Base-by-base conservation (phyloP, 1,140 invertebrate species). In the Aphaenogaster ashmeadi region DNA sequence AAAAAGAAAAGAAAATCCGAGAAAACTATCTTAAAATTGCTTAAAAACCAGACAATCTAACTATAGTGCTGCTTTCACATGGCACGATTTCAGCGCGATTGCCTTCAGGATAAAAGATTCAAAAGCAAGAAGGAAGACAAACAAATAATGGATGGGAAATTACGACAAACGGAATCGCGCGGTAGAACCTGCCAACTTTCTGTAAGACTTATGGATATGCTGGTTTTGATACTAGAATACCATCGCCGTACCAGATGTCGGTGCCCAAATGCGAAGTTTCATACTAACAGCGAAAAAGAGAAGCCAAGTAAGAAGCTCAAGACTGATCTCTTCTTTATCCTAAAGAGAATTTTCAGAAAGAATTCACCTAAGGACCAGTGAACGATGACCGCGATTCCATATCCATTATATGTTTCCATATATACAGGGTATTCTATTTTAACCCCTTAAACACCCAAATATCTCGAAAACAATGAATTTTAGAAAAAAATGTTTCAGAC, bases 61-160 rank as follows among this genome's bases (percentile, higher is more conserved):
- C 47, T 13, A 13, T 36, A 52, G 21, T 33, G 47, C 52, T 58
- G 36, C 21, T 18, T 72, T 27, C n/a, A 74, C 27, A 27, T 36
- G 38, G 52, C 80, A 52, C 80, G 15, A 83, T 83, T 83, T 74
- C 80, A 83, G 52, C 27, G 52, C 38, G 44, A 83, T 83, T 74
- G 80, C 56, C 56, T 74, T 21, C 15, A 74, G 36, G 67, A 74
- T 83, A 60, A 83, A 83, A 74, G 80, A 83, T 81, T 69, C 44
- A 67, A 56, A 71, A 33, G 66, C 52, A 47, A 58, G 52, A 36
- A 72, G 44, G 27, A 58, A 58, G 52, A 58, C 67, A 54, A 74
- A 69, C 38, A 58, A 74, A 83, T 83, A 83, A 83, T 74, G 27
- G 38, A 33, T 27, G 52, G 52, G 80, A 58, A 83, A 83, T 83